Base-by-base conservation (phyloP, 2,113 vertebrate genomes). In the Potamarius usumacintae region DNA sequence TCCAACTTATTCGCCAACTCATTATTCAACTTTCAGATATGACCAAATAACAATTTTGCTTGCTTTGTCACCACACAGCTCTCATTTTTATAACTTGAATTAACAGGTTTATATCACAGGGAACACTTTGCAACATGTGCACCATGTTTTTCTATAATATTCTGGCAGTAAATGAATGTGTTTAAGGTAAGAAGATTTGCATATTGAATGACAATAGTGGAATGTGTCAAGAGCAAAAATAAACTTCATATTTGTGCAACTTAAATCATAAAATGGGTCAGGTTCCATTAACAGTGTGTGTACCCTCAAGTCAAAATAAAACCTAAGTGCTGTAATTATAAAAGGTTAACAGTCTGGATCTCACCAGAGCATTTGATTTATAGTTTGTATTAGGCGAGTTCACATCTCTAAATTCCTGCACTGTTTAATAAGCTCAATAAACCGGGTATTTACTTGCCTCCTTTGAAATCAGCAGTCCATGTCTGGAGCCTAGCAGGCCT, bases 401-500 rank as follows among this genome's bases (percentile, higher is more conserved):
- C 5, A 9, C 10, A 12, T 60, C 58, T 83, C 71, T 62, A 83
- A 77, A 65, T 42, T 62, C 86, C 60, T 83, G 17, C 77, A 53
- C 55, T 67, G 52, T 71, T 86, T 88, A 79, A 60, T 84, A 82
- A 79, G 78, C 86, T 69, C 67, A 63, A 50, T 89, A 69, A 87
- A 87, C 84, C 84, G 77, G 79, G 83, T 85, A 85, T 87, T 82
- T 77, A 69, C 60, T 60, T 83, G 83, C 52, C 86, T 82, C 53
- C 80, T 58, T 89, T 87, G 63, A 88, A 90, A 85, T 88, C 53
- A 85, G 74, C 60, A 72, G 69, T 69, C 84, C 84, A 65, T 86
- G 79, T 89, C 71, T 67, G 79, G 78, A 67, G 79, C 79, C 83
- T 60, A 20, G 34, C 60, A 87, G 87, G 83, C n/a, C 27, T 15